Evolutionary conservation across 2,113 vertebrate genomes (phyloP).

Genomic region (Osmerus eperlanus): DNA sequence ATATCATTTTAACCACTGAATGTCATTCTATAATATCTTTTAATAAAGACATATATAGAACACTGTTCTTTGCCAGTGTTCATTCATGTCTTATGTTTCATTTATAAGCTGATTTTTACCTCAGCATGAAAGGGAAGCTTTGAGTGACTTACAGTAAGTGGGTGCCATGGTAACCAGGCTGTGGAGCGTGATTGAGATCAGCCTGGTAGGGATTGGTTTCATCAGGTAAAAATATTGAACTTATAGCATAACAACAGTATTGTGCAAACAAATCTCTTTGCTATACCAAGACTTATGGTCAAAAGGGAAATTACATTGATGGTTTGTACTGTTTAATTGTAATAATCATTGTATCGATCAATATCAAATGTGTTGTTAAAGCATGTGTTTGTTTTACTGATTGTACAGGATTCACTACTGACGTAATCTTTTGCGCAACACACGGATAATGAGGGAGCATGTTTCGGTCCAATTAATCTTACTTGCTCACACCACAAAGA

Average conservation of each 20-base stretch:
- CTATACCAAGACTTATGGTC: not conserved
- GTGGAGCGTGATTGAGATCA: constrained; percentile 29
- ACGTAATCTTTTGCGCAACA: no score
- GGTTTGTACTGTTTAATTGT: not conserved
- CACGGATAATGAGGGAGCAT: no score
- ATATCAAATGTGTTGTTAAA: no score
- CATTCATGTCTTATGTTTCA: not conserved
- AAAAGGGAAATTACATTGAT: not conserved
- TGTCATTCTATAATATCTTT: constrained; percentile 45
- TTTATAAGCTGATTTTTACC: constrained; percentile 18
- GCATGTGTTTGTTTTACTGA: no score
- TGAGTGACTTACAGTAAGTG: constrained; percentile 26
- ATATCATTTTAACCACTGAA: constrained; percentile 53
- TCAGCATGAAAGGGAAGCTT: constrained; percentile 11
- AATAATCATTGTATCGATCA: not conserved
- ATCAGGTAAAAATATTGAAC: constrained; percentile 32
- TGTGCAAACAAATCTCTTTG: not conserved
- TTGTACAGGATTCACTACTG: no score
- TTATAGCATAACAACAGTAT: not conserved
- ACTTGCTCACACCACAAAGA: not conserved
- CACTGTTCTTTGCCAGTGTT: constrained; percentile 1
- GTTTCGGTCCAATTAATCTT: no score
- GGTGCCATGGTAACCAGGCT: constrained; percentile 32
- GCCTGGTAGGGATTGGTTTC: constrained; percentile 16
- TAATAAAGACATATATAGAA: constrained; percentile 68